phyloP scores from a whole-genome alignment of 2,797 vertebrate species.

The Mus minutoides region DNA sequence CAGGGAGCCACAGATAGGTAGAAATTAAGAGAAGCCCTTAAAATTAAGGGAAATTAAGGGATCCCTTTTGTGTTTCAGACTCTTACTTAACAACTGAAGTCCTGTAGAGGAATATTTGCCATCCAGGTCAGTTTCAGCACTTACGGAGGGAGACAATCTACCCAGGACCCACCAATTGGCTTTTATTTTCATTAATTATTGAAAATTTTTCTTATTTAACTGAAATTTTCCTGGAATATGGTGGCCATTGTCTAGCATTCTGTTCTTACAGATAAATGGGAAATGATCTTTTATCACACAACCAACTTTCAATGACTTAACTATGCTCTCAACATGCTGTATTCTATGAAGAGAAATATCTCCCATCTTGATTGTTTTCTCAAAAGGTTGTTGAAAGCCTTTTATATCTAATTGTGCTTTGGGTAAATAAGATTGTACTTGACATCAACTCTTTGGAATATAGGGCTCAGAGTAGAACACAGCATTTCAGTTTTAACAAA shows the following conservation, averaged over 20 bases:
- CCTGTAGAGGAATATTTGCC: background rate
- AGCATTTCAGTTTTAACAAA: background rate
- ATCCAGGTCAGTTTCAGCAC: background rate
- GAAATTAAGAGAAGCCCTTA: constrained; percentile 28
- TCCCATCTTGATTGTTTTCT: constrained; percentile 26
- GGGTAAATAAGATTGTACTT: background rate
- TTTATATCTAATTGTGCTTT: background rate
- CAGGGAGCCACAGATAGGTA: background rate
- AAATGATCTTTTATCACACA: background rate
- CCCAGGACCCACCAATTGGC: background rate
- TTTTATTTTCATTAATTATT: background rate
- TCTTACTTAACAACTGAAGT: background rate
- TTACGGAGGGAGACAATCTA: background rate
- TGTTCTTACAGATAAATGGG: background rate
- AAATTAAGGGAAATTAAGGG: constrained; percentile 7
- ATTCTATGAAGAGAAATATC: background rate
- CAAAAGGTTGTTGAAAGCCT: background rate
- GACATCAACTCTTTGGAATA: background rate
- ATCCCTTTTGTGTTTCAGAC: background rate
- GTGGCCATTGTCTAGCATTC: background rate
- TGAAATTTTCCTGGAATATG: background rate
- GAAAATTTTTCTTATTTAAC: background rate
- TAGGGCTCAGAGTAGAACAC: background rate
- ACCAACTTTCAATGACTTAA: constrained; percentile 26
- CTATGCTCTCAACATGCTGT: background rate